phyloP scores from a whole-genome alignment of 2,888 invertebrate species.

The Conistra vaccinii region DNA sequence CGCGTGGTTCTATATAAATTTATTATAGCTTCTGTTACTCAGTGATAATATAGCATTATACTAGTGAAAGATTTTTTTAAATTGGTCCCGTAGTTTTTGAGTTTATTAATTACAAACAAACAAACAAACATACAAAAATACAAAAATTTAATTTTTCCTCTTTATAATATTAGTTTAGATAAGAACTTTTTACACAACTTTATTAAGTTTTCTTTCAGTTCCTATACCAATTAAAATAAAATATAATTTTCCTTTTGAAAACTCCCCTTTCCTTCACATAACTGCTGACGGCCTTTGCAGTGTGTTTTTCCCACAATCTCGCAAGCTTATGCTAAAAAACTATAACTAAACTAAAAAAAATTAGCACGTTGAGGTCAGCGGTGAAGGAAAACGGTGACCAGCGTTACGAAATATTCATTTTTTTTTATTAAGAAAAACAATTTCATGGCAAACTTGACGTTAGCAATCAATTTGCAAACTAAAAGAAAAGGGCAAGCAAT shows the following conservation, averaged over 20 bases:
- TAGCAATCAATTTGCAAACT: slow-evolving; percentile 20
- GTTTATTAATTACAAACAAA: too few relatives aligned
- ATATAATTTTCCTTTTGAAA: neutral
- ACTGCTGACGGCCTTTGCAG: neutral
- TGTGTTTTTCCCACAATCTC: slow-evolving; percentile 25
- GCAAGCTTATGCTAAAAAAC: slow-evolving; percentile 18
- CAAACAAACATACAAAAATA: too few relatives aligned
- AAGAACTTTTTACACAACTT: neutral
- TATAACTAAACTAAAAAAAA: slow-evolving; percentile 24
- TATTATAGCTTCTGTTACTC: too few relatives aligned
- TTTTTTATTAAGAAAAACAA: slow-evolving; percentile 1
- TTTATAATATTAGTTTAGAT: too few relatives aligned
- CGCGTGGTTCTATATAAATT: too few relatives aligned
- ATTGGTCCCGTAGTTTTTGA: too few relatives aligned
- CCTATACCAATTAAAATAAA: slow-evolving; percentile 27
- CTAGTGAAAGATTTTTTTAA: too few relatives aligned
- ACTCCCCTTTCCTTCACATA: neutral
- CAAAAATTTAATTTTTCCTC: too few relatives aligned
- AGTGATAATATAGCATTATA: too few relatives aligned
- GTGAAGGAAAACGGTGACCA: slow-evolving; percentile 16
- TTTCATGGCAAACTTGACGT: neutral
- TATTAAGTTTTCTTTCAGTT: neutral
- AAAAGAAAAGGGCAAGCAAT: slow-evolving; percentile 11
- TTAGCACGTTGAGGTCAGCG: slow-evolving; percentile 22
- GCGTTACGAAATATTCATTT: neutral